Evolutionary conservation across 2,113 vertebrate genomes (phyloP), one percentile per base, ranked within the genome.

Genomic region (Paramisgurnus dabryanus): DNA sequence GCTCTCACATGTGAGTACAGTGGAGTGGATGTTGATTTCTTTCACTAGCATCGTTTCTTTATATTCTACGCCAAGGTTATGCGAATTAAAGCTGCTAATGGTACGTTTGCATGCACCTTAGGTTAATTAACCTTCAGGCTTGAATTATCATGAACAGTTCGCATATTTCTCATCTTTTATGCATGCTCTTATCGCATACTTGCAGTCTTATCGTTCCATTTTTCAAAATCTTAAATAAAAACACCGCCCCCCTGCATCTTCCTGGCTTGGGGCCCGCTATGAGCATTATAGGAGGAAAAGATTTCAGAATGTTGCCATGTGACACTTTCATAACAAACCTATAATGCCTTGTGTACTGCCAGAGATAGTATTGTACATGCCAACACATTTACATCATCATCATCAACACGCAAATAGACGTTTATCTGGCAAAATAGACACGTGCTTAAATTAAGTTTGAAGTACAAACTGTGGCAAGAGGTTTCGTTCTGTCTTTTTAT

Each of bases 61-160:
- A 22, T n/a, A n/a, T 63, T 41, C 22, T 39, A 17, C 7, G 40
- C 2, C 22, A 12, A 2, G 34, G 18, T 27, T 41, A 47, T 50
- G 34, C 22, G 53, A 67, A 78, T 34, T 47, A 57, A 47, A 47
- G 18, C 78, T 10, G 64, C 15, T 22, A 8, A 27, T 58, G 65
- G 7, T 22, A 22, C 22, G 22, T 27, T 50, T 76, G 55, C 65
- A 79, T 75, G 83, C 27, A 72, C 55, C 50, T 13, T 17, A n/a
- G 64, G 80, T 86, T 68, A 85, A 88, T 88, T 87, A 89, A 82
- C 87, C 76, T 87, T 84, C 79, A 82, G 64, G 71, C 58, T 78
- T 89, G 77, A 76, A 86, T 80, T 80, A 86, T 86, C 84, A 57
- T 80, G 78, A 41, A 34, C 22, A 74, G 76, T 55, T 67, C 80